Evolutionary conservation across 2,888 invertebrate genomes (phyloP), one percentile per base, ranked within the genome.

Genomic region (Idaea dimidiata): DNA sequence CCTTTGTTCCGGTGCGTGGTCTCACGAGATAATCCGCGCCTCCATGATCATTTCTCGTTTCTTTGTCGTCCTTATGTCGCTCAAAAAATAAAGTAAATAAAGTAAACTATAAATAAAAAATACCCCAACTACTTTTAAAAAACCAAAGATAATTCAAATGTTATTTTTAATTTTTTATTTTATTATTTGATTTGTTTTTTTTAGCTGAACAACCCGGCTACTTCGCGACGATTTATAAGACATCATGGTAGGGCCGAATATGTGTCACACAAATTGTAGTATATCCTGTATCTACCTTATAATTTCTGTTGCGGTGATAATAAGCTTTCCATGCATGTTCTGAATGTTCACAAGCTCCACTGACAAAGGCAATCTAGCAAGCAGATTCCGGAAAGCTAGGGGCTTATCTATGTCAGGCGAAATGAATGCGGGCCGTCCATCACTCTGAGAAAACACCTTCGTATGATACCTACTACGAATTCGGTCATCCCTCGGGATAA

Each of bases 21-120:
- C 72, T 76, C 79, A 78, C 80, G 72, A 81, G 82, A 84, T 84
- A 85, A n/a, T n/a, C n/a, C n/a, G n/a, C n/a, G n/a, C n/a, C n/a
- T n/a, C n/a, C n/a, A n/a, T n/a, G n/a, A n/a, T n/a, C n/a, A n/a
- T n/a, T n/a, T n/a, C n/a, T n/a, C n/a, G n/a, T n/a, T n/a, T n/a
- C n/a, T n/a, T n/a, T n/a, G n/a, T n/a, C n/a, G n/a, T n/a, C n/a
- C n/a, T n/a, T n/a, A n/a, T n/a, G n/a, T n/a, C n/a, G n/a, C n/a
- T n/a, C n/a, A n/a, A n/a, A n/a, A n/a, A n/a, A n/a, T n/a, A n/a
- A n/a, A n/a, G n/a, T n/a, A n/a, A n/a, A n/a, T n/a, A n/a, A n/a
- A n/a, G n/a, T n/a, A n/a, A n/a, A n/a, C n/a, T n/a, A n/a, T n/a
- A n/a, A n/a, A n/a, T n/a, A n/a, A n/a, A n/a, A n/a, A n/a, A n/a